Base-by-base conservation (phyloP, 2,797 vertebrate genomes). In the Phalanger gymnotis region DNA sequence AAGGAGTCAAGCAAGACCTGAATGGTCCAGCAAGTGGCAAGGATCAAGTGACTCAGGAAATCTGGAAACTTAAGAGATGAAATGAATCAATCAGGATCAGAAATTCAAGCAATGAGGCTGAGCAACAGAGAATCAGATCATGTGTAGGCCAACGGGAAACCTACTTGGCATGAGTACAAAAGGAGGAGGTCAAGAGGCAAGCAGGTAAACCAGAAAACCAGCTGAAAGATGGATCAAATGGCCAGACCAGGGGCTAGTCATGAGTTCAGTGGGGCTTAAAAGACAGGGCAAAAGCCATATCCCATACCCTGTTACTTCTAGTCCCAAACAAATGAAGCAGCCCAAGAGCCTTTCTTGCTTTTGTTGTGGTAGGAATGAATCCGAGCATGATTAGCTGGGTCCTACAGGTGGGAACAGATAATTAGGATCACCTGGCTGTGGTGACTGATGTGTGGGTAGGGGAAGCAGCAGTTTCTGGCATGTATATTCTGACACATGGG, bases 381-480 rank as follows among this genome's bases (percentile, higher is more conserved):
- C 12, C 31, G 14, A 90, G 56, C 0, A 31, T 30, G 56, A 4
- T 58, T 51, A 27, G 40, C 96, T 54, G 9, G 53, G 11, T 53
- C n/a, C 30, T 7, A 22, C 51, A 94, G 51, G 55, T 47, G 53
- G 54, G 7, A 22, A 27, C 16, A 11, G 53, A 25, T 47, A 34
- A 90, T 51, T 73, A 22, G 3, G 25, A 47, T 61, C 73, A 52
- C 5, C 30, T 12, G 12, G 19, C 52, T 40, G 28, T 95, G 53
- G 19, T 51, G 12, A 54, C 19, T 54, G 34, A 90, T 31, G 40
- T 55, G 5, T 40, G 81, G 51, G 19, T 66, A 51, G 28, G 52
- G 61, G 56, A 92, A 95, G 47, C 92, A 53, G 30, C 11, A 56
- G 27, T 53, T 95, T 92, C 52, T 57, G 56, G 54, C 91, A 94